Conservation (phyloP, 1,140 invertebrate species). For the honey bee (Apis mellifera) region Amel_HAv3.1 CM009931.2:22853501-22854000, state of each 20-base stretch:
- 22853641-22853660: neutral
- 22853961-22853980: neutral
- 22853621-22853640: neutral
- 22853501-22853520: too few relatives aligned
- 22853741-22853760: neutral
- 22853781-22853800: conserved; percentile 27
- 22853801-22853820: conserved; percentile 33
- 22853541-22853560: neutral
- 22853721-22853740: neutral
- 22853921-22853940: neutral
- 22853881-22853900: neutral
- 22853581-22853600: neutral
- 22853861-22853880: conserved; percentile 30
- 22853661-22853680: neutral
- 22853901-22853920: neutral
- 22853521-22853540: neutral
- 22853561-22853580: neutral
- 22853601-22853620: neutral
- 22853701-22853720: neutral
- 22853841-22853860: conserved; percentile 15
- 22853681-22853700: neutral
- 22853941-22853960: neutral
- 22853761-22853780: conserved; percentile 33
- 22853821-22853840: conserved; percentile 10
- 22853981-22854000: neutral